These are phyloP conservation scores for Zaprionus ghesquierei DNA, from an alignment of 1,140 invertebrate genomes.

Conservation along the genomic window DNA sequence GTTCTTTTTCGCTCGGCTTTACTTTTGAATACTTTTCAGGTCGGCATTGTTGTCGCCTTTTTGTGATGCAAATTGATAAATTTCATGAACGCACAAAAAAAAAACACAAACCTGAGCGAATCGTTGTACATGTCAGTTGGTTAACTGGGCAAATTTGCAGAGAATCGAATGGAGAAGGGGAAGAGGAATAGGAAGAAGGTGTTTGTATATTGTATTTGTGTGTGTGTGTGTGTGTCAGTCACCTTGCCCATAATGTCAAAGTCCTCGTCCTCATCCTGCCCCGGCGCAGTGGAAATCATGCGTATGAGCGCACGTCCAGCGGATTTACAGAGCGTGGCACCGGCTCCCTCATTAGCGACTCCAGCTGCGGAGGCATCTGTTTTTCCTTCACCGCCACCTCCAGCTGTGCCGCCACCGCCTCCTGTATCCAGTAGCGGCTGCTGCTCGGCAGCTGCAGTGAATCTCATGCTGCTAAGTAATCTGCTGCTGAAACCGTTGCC, in stretches of 20 bases:
- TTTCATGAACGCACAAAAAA: slow-evolving; percentile 3
- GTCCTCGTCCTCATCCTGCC: slow-evolving; percentile 67
- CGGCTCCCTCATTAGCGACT: slow-evolving; percentile 49
- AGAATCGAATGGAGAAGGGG: neutral
- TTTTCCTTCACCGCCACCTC: neutral
- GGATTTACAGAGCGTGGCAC: slow-evolving; percentile 61
- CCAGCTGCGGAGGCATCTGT: slow-evolving; percentile 22
- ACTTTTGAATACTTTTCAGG: slow-evolving; percentile 28
- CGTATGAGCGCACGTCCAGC: slow-evolving; percentile 75
- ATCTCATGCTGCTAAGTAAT: slow-evolving; percentile 43
- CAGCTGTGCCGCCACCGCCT: slow-evolving; percentile 24
- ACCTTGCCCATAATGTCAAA: slow-evolving; percentile 81
- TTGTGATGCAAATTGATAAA: slow-evolving; percentile 60
- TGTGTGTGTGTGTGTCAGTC: slow-evolving; percentile 24
- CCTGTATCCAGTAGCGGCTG: slow-evolving; percentile 59
- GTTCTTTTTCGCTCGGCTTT: slow-evolving; percentile 29
- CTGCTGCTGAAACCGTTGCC: slow-evolving; percentile 69
- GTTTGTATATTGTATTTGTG: neutral
- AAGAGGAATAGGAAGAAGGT: neutral
- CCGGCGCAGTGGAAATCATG: slow-evolving; percentile 67
- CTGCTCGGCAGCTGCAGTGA: slow-evolving; percentile 45
- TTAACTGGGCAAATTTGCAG: neutral
- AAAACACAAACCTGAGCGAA: neutral
- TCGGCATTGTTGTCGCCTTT: slow-evolving; percentile 58
- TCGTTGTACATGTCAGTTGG: neutral